Base-by-base conservation (phyloP, 2,113 vertebrate species). In the Eurystomus gularis region DNA sequence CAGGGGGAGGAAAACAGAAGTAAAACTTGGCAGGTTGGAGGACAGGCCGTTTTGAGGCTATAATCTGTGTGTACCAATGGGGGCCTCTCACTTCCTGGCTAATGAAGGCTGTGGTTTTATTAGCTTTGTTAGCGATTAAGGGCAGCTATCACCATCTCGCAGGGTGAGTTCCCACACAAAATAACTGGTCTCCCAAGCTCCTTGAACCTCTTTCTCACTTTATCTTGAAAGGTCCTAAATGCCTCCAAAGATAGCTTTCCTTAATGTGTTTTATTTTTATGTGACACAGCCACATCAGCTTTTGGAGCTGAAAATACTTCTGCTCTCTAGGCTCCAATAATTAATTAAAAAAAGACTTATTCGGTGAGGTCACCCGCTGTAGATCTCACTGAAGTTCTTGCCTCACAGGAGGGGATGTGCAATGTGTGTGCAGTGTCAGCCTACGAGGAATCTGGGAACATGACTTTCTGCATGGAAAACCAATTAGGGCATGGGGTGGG, bases 91-190 rank as follows among this genome's bases (percentile, higher is more conserved):
- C 97, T 98, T 98, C 97, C 97, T 98, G 96, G 93, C 96, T 98
- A 97, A 98, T 98, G 97, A 98, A 97, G 82, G 94, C 97, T 98
- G 96, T 62, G 91, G 96, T 97, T 98, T 98, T 97, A 98, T 98
- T 97, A 98, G 97, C 96, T 98, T 97, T 97, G 96, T 96, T 98
- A 98, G 95, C 0, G 65, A 98, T 98, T 97, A 98, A 94, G 85
- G 94, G 93, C 94, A 97, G 98, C 98, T 98, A 98, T 99, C 98
- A 98, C 97, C 96, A 96, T 97, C 83, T 98, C 93, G 23, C 98
- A 99, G 98, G 97, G 98, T 75, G 81, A 97, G 96, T 98, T 98
- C 98, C 97, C 97, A 97, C 97, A 98, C 98, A 98, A 98, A 98
- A 98, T 91, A 97, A 97, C 93, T 85, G 91, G 93, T 93, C 91